These are phyloP conservation scores for Epinotia bilunana DNA, from an alignment of 2,888 invertebrate genomes.

Conservation along the genomic window DNA sequence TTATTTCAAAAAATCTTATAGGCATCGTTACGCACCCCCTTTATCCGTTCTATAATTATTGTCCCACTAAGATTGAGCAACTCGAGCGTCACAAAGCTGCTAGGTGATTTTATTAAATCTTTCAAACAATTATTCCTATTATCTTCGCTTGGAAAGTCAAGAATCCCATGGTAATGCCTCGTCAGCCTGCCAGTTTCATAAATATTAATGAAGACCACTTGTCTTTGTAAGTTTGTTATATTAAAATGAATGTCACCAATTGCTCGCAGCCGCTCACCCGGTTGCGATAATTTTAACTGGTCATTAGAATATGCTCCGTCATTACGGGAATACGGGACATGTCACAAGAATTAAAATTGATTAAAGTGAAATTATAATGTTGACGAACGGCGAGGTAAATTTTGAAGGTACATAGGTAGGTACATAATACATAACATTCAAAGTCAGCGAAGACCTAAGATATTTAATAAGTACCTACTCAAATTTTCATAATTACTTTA, in stretches of 20 bases:
- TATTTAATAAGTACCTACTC: not conserved
- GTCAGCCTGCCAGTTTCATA: conserved; percentile 57
- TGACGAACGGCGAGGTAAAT: conserved; percentile 1
- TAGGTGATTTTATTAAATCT: conserved; percentile 34
- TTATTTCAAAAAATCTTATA: too few relatives aligned
- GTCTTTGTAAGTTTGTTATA: conserved; percentile 63
- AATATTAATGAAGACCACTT: conserved; percentile 73
- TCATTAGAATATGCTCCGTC: conserved; percentile 35
- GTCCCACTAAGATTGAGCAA: conserved; percentile 3
- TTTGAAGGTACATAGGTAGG: not conserved
- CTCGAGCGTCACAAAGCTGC: conserved; percentile 8
- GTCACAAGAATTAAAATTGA: conserved; percentile 14
- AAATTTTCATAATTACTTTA: conserved; percentile 9
- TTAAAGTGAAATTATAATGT: not conserved
- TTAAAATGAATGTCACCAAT: conserved; percentile 79
- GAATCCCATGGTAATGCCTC: conserved; percentile 40
- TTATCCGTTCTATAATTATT: conserved; percentile 20
- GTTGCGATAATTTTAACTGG: conserved; percentile 55
- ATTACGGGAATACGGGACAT: conserved; percentile 37
- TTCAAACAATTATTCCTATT: conserved; percentile 34
- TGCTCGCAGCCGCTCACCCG: conserved; percentile 60
- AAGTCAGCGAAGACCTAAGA: not conserved
- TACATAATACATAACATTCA: not conserved
- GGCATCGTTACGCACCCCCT: too few relatives aligned
- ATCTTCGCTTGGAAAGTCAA: conserved; percentile 39